A percentile compares a stretch with the other conserved stretches of the same genome.
Evolutionary conservation across 2,888 invertebrate species (phyloP).

Genomic region (Papilio elwesi): DNA sequence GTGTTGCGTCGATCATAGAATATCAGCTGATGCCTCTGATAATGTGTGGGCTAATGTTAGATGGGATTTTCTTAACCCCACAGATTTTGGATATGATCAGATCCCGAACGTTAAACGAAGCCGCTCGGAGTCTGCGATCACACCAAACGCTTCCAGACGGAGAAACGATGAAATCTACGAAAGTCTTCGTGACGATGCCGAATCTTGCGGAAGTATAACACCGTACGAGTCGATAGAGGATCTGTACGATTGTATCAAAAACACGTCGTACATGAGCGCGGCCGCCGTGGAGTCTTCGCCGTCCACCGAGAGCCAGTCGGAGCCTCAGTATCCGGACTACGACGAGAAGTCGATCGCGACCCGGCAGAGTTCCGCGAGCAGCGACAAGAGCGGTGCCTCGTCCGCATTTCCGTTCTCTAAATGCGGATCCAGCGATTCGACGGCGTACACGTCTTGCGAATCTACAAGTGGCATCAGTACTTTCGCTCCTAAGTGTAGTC

Average conservation of each 20-base stretch:
- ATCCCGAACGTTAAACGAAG: conserved; percentile 75
- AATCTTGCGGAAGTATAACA: conserved; percentile 78
- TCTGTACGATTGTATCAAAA: conserved; percentile 79
- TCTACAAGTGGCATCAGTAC: conserved; percentile 77
- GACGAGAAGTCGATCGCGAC: conserved; percentile 73
- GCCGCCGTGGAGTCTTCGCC: conserved; percentile 74
- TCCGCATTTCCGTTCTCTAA: conserved; percentile 81
- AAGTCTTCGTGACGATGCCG: conserved; percentile 66
- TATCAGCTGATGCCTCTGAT: conserved; percentile 75
- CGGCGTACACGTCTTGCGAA: conserved; percentile 77
- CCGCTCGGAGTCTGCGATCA: conserved; percentile 77
- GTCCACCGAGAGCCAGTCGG: conserved; percentile 73
- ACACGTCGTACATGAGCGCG: conserved; percentile 71
- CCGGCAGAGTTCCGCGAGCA: conserved; percentile 77
- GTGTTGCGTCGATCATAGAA: conserved; percentile 78
- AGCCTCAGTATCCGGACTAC: conserved; percentile 75
- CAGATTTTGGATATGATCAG: conserved; percentile 78
- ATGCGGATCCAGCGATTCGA: conserved; percentile 79
- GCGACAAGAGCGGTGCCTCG: conserved; percentile 78
- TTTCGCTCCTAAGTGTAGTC: conserved; percentile 68
- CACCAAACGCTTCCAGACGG: conserved; percentile 63
- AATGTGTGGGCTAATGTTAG: conserved; percentile 80
- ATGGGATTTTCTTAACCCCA: conserved; percentile 78
- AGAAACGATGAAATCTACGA: conserved; percentile 78
- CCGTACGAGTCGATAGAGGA: conserved; percentile 82